Base-by-base conservation (phyloP, 1,140 invertebrate genomes). In the Neodiprion fabricii region DNA sequence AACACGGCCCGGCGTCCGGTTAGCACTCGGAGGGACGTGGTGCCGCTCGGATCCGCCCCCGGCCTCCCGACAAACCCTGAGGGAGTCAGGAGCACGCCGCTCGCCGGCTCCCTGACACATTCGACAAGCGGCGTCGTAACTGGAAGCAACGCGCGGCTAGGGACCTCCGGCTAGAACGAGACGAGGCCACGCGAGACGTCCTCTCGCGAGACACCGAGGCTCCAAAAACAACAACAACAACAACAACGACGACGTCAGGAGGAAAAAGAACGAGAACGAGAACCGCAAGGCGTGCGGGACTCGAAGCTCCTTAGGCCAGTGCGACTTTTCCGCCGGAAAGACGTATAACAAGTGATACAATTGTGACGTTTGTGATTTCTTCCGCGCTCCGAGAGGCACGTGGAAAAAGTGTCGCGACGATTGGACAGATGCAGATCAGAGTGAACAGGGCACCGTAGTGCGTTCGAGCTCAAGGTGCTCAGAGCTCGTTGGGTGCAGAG, bases 101-200 rank as follows among this genome's bases (percentile, higher is more conserved):
- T 85, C 83, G 81, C 73, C 80, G 81, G 81, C 82, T 80, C 85
- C 84, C 84, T 88, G 86, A 88, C 86, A 88, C 87, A 88, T 87
- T 88, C 87, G 86, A 88, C 87, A 87, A 88, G 86, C 86, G 86
- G 85, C 86, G 85, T 84, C 85, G 87, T 88, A 88, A 88, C 87
- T 85, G 85, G 86, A 88, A 88, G 83, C 85, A 88, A 88, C 85
- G 87, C 83, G 87, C 86, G 84, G 81, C 87, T 87, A 75, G 87
- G 87, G 87, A 88, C 86, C 83, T 86, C 80, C 76, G 74, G 28
- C 28, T 23, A 71, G 21, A 48, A 71, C 48, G n/a, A 40, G n/a
- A 17, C 68, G 70, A n/a, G 12, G 10, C 21, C 70, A 21, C 23
- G 70, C 53, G 53, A 61, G 28, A 40, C 28, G 28, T 40, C 28